phyloP scores from a whole-genome alignment of 1,140 invertebrate genomes.

The Popillia japonica region DNA sequence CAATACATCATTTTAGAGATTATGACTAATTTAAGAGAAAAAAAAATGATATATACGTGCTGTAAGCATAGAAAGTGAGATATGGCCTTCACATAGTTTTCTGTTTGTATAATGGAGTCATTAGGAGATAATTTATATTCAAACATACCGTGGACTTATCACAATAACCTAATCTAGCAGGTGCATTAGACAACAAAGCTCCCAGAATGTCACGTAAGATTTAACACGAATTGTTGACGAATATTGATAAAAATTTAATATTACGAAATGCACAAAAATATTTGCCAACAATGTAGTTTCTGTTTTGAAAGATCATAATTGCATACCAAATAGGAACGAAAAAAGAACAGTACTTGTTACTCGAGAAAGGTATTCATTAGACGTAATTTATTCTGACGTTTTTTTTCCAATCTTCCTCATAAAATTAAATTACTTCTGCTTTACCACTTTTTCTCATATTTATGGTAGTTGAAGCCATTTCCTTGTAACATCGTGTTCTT shows the following conservation, averaged over 20 bases:
- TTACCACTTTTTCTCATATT: not conserved
- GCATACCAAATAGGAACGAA: no score
- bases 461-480: not conserved
- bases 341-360: no score
- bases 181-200: slow-evolving; percentile 2
- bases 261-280: no score
- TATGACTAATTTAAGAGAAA: not conserved
- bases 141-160: slow-evolving; percentile 1
- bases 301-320: no score
- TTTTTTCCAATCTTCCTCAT: not conserved
- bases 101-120: not conserved
- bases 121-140: slow-evolving; percentile 18
- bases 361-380: no score
- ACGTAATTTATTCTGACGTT: no score
- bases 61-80: not conserved
- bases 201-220: not conserved
- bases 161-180: slow-evolving; percentile 14
- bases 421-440: slow-evolving; percentile 6
- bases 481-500: not conserved
- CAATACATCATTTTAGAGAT: not conserved
- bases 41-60: not conserved
- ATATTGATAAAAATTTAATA: not conserved
- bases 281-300: no score
- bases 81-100: slow-evolving; percentile 25
- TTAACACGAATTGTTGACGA: not conserved